phyloP scores from a whole-genome alignment of 2,888 invertebrate genomes.

The Lasioglossum morio region DNA sequence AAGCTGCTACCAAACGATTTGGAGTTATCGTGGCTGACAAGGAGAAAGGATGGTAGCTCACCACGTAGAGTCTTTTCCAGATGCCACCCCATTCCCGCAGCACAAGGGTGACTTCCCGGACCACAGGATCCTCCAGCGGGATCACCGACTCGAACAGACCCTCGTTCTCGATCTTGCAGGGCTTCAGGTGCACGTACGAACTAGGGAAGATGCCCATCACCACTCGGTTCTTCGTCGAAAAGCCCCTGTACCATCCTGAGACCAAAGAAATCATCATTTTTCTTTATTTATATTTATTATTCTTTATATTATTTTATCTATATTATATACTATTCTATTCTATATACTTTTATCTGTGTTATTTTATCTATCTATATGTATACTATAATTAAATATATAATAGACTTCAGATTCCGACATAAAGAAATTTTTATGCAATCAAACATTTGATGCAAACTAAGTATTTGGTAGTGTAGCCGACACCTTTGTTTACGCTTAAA shows the following conservation, averaged over 20 bases:
- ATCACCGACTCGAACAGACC: conserved; percentile 89
- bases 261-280: neutral
- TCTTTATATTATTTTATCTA: no score
- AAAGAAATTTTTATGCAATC: no score
- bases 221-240: conserved; percentile 90
- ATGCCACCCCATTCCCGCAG: conserved; percentile 96
- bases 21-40: neutral
- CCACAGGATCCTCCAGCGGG: conserved; percentile 94
- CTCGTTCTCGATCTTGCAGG: conserved; percentile 93
- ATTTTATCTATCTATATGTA: no score
- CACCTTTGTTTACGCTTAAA: no score
- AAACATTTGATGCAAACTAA: no score
- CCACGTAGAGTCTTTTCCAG: conserved; percentile 97
- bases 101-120: conserved; percentile 95
- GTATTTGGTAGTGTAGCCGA: no score
- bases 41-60: conserved; percentile 84
- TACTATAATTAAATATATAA: no score
- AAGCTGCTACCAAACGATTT: neutral
- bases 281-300: no score
- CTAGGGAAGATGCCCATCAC: conserved; percentile 92
- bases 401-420: no score
- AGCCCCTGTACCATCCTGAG: conserved; percentile 94
- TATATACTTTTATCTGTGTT: no score
- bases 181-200: conserved; percentile 91
- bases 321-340: no score